phyloP scores from a whole-genome alignment of 1,140 invertebrate species.

The Drosophila sucinea region DNA sequence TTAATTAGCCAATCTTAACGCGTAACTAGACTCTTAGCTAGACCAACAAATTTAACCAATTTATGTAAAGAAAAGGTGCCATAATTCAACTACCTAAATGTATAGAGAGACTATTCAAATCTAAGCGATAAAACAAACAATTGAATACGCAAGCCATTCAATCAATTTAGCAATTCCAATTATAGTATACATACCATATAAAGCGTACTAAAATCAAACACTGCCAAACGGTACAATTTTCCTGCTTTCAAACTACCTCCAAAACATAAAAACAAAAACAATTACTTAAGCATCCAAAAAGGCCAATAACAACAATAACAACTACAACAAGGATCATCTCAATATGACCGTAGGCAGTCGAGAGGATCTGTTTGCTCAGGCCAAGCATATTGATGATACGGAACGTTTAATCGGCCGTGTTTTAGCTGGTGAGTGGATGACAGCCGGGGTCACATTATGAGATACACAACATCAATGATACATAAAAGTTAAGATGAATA shows the following conservation, averaged over 20 bases:
- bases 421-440: conserved; percentile 72
- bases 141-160: conserved; percentile 27
- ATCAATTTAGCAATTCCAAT: conserved; percentile 42
- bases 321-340: not conserved
- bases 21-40: conserved; percentile 56
- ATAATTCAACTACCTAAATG: conserved; percentile 36
- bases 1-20: conserved; percentile 45
- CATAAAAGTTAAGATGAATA: no score
- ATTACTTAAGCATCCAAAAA: not conserved
- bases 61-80: conserved; percentile 55
- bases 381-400: conserved; percentile 77
- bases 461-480: not conserved
- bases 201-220: conserved; percentile 21
- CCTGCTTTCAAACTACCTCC: conserved; percentile 4
- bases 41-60: conserved; percentile 44
- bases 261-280: not conserved
- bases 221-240: conserved; percentile 13
- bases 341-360: conserved; percentile 78
- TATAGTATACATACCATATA: conserved; percentile 6
- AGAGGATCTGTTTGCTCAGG: conserved; percentile 79
- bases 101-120: conserved; percentile 21
- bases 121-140: conserved; percentile 12
- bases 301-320: not conserved
- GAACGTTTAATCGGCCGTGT: conserved; percentile 78
- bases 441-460: conserved; percentile 5